A percentile compares a stretch with the other conserved stretches of the same genome.
Evolutionary conservation across 2,797 vertebrate species (phyloP).

Genomic region (Remorina albescens): DNA sequence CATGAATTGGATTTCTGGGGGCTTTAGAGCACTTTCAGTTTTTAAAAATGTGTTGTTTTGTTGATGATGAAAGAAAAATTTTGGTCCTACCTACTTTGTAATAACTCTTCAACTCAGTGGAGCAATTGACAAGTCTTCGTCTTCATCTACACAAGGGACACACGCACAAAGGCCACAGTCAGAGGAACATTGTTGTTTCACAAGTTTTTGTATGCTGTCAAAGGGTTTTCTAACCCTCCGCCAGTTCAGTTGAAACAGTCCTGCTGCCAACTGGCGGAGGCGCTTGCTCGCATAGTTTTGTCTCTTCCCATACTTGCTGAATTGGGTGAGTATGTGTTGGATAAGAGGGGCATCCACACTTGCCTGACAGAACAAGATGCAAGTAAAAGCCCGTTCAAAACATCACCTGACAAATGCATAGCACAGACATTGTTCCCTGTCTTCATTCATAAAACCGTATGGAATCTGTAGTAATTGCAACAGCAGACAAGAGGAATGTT

Average conservation of each 20-base stretch:
- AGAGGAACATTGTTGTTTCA: slow-evolving; percentile 66
- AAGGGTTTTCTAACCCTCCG: slow-evolving; percentile 38
- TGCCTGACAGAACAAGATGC: slow-evolving; percentile 33
- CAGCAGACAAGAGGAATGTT: not conserved
- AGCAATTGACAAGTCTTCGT: slow-evolving; percentile 58
- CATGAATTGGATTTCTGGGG: slow-evolving; percentile 10
- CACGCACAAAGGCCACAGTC: slow-evolving; percentile 16
- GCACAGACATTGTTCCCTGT: slow-evolving; percentile 1
- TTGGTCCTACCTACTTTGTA: slow-evolving; percentile 19
- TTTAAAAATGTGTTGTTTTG: slow-evolving; percentile 12
- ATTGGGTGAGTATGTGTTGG: slow-evolving; percentile 37
- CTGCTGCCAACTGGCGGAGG: slow-evolving; percentile 68
- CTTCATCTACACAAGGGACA: slow-evolving; percentile 41
- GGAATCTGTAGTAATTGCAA: not conserved
- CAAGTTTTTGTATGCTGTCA: slow-evolving; percentile 56
- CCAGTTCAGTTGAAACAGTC: slow-evolving; percentile 48
- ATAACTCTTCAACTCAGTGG: slow-evolving; percentile 51
- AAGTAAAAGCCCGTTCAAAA: slow-evolving; percentile 7
- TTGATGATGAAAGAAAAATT: slow-evolving; percentile 34
- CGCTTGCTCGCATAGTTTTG: slow-evolving; percentile 43
- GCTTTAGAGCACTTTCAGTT: not conserved
- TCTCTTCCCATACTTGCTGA: slow-evolving; percentile 56
- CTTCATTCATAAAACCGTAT: slow-evolving; percentile 30
- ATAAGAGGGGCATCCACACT: slow-evolving; percentile 14
- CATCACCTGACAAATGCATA: not conserved